Evolutionary conservation across 2,113 vertebrate genomes (phyloP).

Genomic region (Tachysurus fulvidraco): DNA sequence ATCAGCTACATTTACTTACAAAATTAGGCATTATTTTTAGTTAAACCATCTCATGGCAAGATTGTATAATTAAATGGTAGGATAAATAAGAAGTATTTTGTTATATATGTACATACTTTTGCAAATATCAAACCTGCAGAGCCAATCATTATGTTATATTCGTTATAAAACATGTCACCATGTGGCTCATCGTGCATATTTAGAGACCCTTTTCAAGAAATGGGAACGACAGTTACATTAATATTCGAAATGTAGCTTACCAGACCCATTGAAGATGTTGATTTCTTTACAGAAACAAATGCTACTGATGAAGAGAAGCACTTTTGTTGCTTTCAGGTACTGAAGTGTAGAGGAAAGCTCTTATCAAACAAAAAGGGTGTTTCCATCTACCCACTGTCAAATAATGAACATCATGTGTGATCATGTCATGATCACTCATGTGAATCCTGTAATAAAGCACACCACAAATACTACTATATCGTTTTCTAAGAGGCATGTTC

Average conservation of each 20-base stretch:
- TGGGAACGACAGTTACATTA: not conserved
- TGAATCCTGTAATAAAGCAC: not conserved
- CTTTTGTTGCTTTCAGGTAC: conserved; percentile 1
- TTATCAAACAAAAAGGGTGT: conserved; percentile 4
- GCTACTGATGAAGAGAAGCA: not conserved
- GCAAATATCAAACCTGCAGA: not conserved
- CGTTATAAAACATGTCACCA: not conserved
- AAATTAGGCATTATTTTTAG: not conserved
- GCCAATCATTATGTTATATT: not conserved
- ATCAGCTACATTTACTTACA: not conserved
- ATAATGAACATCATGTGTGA: conserved; percentile 4
- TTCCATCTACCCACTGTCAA: not conserved
- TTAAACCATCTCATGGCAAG: not conserved
- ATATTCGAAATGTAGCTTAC: conserved; percentile 38
- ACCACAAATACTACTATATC: not conserved
- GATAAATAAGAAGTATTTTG: not conserved
- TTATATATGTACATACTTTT: not conserved
- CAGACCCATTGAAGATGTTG: conserved; percentile 50
- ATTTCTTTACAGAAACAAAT: not conserved
- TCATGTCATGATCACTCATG: conserved; percentile 12
- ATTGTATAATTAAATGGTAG: not conserved
- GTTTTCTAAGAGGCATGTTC: conserved; percentile 8
- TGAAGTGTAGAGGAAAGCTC: conserved; percentile 2
- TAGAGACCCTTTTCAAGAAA: not conserved
- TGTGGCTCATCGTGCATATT: not conserved